phyloP scores from a whole-genome alignment of 2,797 vertebrate species.

The Euthynnus affinis region DNA sequence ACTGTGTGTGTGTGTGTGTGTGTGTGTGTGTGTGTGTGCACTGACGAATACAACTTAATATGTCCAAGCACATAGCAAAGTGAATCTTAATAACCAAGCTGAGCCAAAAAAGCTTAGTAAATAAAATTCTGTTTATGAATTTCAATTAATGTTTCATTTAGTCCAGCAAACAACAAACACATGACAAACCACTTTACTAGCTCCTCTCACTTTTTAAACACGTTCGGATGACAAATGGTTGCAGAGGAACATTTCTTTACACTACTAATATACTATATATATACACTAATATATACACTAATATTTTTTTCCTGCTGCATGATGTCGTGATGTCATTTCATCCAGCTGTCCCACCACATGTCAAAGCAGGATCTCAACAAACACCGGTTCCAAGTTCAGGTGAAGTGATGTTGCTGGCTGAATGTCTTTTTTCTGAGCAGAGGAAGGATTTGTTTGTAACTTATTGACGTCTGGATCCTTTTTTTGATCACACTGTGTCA shows the following conservation, averaged over 20 bases:
- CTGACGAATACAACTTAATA: slow-evolving; percentile 2
- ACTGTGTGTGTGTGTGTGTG: slow-evolving; percentile 5
- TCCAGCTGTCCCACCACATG: not conserved
- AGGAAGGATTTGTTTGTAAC: too few species aligned
- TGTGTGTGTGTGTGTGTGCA: not conserved
- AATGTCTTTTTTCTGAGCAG: too few species aligned
- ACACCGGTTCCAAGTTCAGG: not conserved
- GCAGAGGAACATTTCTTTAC: not conserved
- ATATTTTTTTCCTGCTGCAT: too few species aligned
- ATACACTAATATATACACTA: too few species aligned
- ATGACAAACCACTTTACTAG: not conserved
- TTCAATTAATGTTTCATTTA: not conserved
- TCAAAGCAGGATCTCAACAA: not conserved
- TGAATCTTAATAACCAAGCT: slow-evolving; percentile 15
- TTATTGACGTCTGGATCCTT: too few species aligned
- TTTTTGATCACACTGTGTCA: too few species aligned
- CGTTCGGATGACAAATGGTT: too few species aligned
- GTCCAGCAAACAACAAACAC: not conserved
- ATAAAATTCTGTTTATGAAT: not conserved
- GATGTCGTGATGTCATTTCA: not conserved
- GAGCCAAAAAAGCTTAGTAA: not conserved
- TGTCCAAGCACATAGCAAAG: slow-evolving; percentile 13
- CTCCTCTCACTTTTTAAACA: not conserved
- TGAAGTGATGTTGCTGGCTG: too few species aligned
- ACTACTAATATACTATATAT: too few species aligned